These are phyloP conservation scores for Fistularia commersonii DNA, from an alignment of 2,797 vertebrate species.

Conservation along the genomic window DNA sequence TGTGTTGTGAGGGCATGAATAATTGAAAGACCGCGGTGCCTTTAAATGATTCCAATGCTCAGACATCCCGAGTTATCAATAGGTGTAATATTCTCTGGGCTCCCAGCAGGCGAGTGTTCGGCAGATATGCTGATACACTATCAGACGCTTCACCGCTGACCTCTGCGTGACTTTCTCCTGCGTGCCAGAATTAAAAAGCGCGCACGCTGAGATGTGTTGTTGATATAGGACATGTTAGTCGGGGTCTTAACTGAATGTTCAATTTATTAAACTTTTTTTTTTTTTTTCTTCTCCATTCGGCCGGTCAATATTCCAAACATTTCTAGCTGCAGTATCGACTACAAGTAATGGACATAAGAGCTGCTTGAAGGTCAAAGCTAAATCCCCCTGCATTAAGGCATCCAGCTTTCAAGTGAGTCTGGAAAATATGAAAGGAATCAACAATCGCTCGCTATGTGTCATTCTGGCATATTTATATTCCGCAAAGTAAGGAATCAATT, in stretches of 20 bases:
- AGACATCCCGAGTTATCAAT: conserved; percentile 48
- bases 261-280: conserved; percentile 1
- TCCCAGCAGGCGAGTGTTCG: conserved; percentile 29
- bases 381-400: conserved; percentile 33
- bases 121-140: conserved; percentile 43
- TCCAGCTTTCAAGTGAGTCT: conserved; percentile 20
- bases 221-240: conserved; percentile 2
- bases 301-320: conserved; percentile 28
- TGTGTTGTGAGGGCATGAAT: conserved; percentile 29
- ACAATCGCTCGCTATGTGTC: conserved; percentile 18
- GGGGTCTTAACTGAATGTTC: conserved; percentile 1
- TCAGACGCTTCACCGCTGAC: conserved; percentile 26
- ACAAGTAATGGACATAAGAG: conserved; percentile 37
- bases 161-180: conserved; percentile 27
- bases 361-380: conserved; percentile 39
- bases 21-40: conserved; percentile 39
- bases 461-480: conserved; percentile 3
- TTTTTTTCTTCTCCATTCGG: no score
- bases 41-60: conserved; percentile 46
- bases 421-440: conserved; percentile 40
- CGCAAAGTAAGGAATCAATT: not conserved
- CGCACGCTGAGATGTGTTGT: not conserved
- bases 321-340: conserved; percentile 25
- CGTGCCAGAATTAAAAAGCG: conserved; percentile 17
- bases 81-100: conserved; percentile 40